A percentile compares a stretch with the other conserved stretches of the same genome.
phyloP scores from a whole-genome alignment of 2,113 vertebrate genomes.

The Micronycteris hirsuta region DNA sequence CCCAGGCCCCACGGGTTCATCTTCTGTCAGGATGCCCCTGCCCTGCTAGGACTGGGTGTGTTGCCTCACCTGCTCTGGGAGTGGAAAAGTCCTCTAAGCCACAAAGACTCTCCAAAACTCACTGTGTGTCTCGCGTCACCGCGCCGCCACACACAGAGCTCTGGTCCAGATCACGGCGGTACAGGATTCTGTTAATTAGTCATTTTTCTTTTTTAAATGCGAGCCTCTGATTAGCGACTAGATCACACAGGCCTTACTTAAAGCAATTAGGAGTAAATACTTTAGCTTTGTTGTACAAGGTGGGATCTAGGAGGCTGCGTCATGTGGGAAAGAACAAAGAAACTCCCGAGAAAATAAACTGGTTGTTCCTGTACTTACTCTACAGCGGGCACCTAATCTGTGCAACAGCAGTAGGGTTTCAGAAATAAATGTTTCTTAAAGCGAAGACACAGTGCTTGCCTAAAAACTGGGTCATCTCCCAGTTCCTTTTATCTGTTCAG shows the following conservation, averaged over 20 bases:
- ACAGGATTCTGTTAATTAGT: constrained; percentile 63
- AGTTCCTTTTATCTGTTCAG: constrained; percentile 21
- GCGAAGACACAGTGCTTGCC: background rate
- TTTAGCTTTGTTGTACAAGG: constrained; percentile 64
- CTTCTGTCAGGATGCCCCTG: constrained; percentile 72
- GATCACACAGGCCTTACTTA: constrained; percentile 72
- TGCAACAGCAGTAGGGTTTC: background rate
- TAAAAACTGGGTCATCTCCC: constrained; percentile 10
- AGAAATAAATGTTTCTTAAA: constrained; percentile 1
- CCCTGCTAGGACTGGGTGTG: constrained; percentile 67
- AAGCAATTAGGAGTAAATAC: constrained; percentile 76
- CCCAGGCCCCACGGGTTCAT: constrained; percentile 65
- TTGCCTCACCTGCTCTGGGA: constrained; percentile 70
- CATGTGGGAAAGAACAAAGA: constrained; percentile 72
- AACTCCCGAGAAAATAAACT: constrained; percentile 52
- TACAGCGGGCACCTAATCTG: background rate
- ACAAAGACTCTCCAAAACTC: constrained; percentile 69
- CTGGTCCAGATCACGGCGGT: constrained; percentile 66
- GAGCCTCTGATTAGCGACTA: constrained; percentile 78
- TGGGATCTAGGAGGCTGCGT: constrained; percentile 67
- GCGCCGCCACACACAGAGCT: constrained; percentile 47
- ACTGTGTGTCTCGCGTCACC: constrained; percentile 34
- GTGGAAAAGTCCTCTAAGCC: constrained; percentile 69
- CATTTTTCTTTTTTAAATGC: constrained; percentile 77
- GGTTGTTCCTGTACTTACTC: background rate